Conservation (phyloP, 2,113 vertebrate genomes). For the Peromyscus polionotus region DNA sequence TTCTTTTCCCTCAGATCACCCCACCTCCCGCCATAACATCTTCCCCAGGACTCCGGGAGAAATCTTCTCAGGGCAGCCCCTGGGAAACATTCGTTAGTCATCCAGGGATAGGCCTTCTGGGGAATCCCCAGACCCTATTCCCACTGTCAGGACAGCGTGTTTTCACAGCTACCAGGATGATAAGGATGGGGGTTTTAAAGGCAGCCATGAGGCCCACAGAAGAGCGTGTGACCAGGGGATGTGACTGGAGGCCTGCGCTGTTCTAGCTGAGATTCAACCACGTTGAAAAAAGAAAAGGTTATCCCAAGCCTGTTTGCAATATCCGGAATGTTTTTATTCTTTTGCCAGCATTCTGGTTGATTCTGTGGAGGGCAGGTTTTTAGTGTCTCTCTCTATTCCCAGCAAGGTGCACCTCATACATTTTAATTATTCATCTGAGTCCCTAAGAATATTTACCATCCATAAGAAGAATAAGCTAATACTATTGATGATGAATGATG, state of each 20-base stretch:
- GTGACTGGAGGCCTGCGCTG: background rate
- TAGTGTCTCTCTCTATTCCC: background rate
- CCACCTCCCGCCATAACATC: too few species aligned
- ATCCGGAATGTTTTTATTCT: background rate
- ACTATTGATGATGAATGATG: background rate
- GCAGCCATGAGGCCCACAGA: accelerated
- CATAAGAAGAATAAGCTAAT: background rate
- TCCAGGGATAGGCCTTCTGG: accelerated
- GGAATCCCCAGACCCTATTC: too few species aligned
- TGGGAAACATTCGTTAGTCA: too few species aligned
- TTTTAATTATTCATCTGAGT: background rate
- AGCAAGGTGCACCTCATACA: background rate
- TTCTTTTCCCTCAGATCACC: too few species aligned
- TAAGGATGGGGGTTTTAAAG: background rate
- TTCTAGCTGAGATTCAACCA: background rate
- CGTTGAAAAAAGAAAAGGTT: too few species aligned
- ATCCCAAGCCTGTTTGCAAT: too few species aligned
- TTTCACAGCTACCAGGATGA: accelerated
- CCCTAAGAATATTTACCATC: background rate
- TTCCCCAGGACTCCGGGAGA: too few species aligned
- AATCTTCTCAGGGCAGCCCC: too few species aligned
- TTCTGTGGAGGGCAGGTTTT: background rate
- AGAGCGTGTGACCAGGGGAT: accelerated
- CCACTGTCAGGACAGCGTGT: background rate
- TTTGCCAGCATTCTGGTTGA: background rate